phyloP scores from a whole-genome alignment of 2,113 vertebrate species.

The Ia io region DNA sequence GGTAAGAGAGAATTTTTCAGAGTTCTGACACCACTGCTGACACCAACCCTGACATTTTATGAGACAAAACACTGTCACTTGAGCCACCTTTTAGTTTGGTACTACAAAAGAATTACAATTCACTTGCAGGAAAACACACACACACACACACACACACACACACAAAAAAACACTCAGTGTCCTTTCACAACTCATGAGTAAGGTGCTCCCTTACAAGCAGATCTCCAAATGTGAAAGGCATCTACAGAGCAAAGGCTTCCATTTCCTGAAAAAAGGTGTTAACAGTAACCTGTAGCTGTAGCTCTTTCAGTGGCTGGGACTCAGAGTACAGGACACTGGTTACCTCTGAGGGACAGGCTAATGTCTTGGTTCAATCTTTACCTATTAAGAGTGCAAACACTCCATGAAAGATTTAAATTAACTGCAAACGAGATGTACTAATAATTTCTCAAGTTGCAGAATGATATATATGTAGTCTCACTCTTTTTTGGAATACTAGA shows the following conservation, averaged over 20 bases:
- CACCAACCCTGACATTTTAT: background rate
- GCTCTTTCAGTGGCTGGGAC: background rate
- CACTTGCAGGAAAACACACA: background rate
- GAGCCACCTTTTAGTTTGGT: background rate
- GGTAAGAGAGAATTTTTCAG: background rate
- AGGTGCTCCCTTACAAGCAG: background rate
- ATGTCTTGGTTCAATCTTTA: background rate
- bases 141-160: no score
- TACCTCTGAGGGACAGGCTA: background rate
- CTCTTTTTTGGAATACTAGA: background rate
- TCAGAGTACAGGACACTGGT: background rate
- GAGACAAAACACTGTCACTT: background rate
- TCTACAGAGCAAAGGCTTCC: background rate
- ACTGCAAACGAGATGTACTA: background rate
- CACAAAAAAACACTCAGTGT: background rate
- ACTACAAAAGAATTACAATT: background rate
- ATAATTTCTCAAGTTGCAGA: background rate
- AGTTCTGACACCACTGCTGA: background rate
- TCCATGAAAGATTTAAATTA: background rate
- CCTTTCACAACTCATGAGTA: background rate
- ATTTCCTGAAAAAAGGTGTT: background rate
- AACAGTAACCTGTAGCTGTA: background rate
- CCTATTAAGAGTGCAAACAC: background rate
- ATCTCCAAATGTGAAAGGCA: background rate
- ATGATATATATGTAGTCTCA: background rate